Base-by-base conservation (phyloP, 2,888 invertebrate species). In the Dugesia japonica region DNA sequence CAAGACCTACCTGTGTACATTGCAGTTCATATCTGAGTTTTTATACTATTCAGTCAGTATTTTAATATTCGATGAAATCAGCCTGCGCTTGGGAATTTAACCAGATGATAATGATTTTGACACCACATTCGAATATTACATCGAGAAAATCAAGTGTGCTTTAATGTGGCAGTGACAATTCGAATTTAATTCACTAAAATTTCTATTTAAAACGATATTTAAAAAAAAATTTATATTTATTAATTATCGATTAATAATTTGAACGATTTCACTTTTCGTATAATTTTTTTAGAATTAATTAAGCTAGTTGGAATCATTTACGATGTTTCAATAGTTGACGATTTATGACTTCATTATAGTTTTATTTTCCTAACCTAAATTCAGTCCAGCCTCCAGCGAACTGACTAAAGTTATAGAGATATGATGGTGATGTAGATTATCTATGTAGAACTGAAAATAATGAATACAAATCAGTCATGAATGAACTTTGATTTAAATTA, bases 1-100 rank as follows among this genome's bases (percentile, higher is more conserved):
- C 56, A 56, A 56, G 56, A 56, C 56, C 56, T 56, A 56, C 56
- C 56, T 56, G 56, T 56, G 56, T 56, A 56, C 56, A 56, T 56
- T 56, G 56, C 56, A 56, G 56, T 56, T 56, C 56, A 56, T 56
- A 9, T 56, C 56, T 56, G 56, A 56, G 56, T 56, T 56, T 56
- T 56, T 56, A 56, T 56, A 56, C 56, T 56, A 56, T 56, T 56
- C 56, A 56, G 56, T 56, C 56, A 56, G 56, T n/a, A 56, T 56
- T 56, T 56, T 23, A 56, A 56, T 56, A 56, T 56, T 56, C 56
- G 56, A 56, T 56, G 56, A 23, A 56, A 23, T 56, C 56, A 56
- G 56, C 56, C 56, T 13, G 56, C 56, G 56, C 56, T 56, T 56
- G 56, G 56, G 56, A 56, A 56, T 56, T 56, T n/a, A 20, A n/a